These are phyloP conservation scores for Zosterops borbonicus DNA, from an alignment of 2,113 vertebrate genomes.

Conservation along the genomic window DNA sequence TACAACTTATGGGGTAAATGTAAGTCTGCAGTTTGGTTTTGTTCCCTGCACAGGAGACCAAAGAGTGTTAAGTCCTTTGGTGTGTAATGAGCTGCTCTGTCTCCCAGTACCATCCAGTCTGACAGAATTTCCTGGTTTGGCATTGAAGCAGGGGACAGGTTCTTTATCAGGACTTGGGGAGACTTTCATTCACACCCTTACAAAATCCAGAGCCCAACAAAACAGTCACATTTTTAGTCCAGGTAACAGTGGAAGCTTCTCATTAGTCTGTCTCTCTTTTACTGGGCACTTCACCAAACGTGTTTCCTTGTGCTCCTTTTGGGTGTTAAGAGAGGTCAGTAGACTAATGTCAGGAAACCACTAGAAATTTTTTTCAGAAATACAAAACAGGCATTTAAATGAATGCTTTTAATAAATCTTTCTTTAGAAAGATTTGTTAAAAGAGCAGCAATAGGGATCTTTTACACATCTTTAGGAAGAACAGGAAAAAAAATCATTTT, in stretches of 20 bases:
- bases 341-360: not conserved
- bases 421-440: not conserved
- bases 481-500: not conserved
- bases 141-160: conserved; percentile 57
- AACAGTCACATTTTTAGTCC: conserved; percentile 55
- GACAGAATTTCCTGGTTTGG: conserved; percentile 63
- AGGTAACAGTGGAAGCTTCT: conserved; percentile 32
- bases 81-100: conserved; percentile 61
- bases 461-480: not conserved
- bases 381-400: not conserved
- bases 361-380: not conserved
- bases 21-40: conserved; percentile 41
- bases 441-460: not conserved
- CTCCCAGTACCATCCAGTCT: conserved; percentile 63
- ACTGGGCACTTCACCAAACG: not conserved
- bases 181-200: conserved; percentile 43
- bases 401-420: not conserved
- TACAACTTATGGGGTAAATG: not conserved
- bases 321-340: not conserved
- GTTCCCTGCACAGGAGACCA: conserved; percentile 57
- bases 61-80: conserved; percentile 66
- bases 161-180: conserved; percentile 66
- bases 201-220: conserved; percentile 67
- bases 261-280: not conserved
- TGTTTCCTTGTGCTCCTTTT: not conserved